A percentile compares a stretch with the other conserved stretches of the same genome.
Evolutionary conservation across 2,113 vertebrate genomes (phyloP).

Genomic region (Entelurus aequoreus): DNA sequence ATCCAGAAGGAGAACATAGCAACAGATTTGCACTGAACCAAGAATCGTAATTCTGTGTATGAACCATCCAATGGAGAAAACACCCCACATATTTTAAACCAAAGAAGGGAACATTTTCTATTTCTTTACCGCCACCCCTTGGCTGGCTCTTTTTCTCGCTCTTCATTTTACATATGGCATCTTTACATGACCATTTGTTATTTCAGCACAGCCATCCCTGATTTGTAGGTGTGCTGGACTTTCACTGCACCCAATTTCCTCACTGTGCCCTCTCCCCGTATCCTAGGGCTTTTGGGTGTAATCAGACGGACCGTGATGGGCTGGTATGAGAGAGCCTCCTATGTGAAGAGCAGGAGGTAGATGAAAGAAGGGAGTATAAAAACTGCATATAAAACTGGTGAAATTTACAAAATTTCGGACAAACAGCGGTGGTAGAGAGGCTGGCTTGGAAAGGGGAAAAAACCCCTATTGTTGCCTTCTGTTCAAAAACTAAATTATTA

Average conservation of each 20-base stretch:
- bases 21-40: slow-evolving; percentile 20
- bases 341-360: slow-evolving; percentile 5
- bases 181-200: slow-evolving; percentile 11
- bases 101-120: background rate
- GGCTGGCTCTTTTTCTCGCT: background rate
- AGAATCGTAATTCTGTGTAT: slow-evolving; percentile 1
- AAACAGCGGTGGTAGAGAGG: slow-evolving; percentile 14
- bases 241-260: slow-evolving; percentile 20
- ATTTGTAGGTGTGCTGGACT: slow-evolving; percentile 6
- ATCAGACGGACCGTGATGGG: slow-evolving; percentile 28
- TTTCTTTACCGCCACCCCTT: slow-evolving; percentile 24
- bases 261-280: slow-evolving; percentile 11
- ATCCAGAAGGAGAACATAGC: slow-evolving; percentile 10
- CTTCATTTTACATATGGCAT: slow-evolving; percentile 19
- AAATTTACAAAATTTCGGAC: slow-evolving; percentile 10
- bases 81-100: background rate
- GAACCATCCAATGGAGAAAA: background rate
- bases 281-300: slow-evolving; percentile 11
- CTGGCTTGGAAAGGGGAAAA: slow-evolving; percentile 12
- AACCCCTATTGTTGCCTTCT: slow-evolving; percentile 17
- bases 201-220: slow-evolving; percentile 14
- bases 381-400: slow-evolving; percentile 6
- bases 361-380: slow-evolving; percentile 6
- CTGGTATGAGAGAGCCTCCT: slow-evolving; percentile 25
- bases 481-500: slow-evolving; percentile 41